Base-by-base conservation (phyloP, 2,113 vertebrate genomes). In the Argyrosomus japonicus region DNA sequence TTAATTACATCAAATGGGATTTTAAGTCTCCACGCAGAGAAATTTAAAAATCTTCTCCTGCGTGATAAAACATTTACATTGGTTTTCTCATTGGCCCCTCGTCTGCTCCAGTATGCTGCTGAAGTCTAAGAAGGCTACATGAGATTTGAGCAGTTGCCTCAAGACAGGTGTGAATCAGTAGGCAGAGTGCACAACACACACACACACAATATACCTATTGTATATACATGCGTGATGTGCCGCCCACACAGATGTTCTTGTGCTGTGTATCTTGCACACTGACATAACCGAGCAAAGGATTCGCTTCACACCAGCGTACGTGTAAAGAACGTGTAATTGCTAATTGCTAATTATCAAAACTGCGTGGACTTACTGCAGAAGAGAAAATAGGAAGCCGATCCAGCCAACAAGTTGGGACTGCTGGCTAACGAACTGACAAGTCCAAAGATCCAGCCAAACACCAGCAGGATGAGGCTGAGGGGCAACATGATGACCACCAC, bases 391-490 rank as follows among this genome's bases (percentile, higher is more conserved):
- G 91, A 89, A 27, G 94, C 90, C 0, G 94, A 91, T 70, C 92
- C 88, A 19, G 88, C 74, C 60, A 97, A 92, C 79, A 96, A 65
- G 3, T 83, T 80, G 21, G 85, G 75, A 51, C 94, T 96, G 87
- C 68, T 87, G 29, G 93, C 93, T 85, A 96, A 81, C 0, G 95
- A 95, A 23, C 95, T 94, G 79, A 95, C 93, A 2, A 97, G 93
- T 43, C 95, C 94, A 2, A 93, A 95, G 85, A 96, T 93, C 93
- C 96, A 95, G 15, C 95, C 94, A 0, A 96, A 92, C 69, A 96
- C 93, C 40, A 96, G 77, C 51, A 96, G 82, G 56, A 96, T 70
- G 68, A 97, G 94, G 78, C 95, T 96, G 82, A 96, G 89, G 0
- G 96, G 96, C 83, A 97, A 82, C 56, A 96, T 13, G 53, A 96